A percentile compares a stretch with the other conserved stretches of the same genome.
These are phyloP conservation scores for Neosalanx taihuensis DNA, from an alignment of 2,797 vertebrate genomes.

Conservation along the genomic window DNA sequence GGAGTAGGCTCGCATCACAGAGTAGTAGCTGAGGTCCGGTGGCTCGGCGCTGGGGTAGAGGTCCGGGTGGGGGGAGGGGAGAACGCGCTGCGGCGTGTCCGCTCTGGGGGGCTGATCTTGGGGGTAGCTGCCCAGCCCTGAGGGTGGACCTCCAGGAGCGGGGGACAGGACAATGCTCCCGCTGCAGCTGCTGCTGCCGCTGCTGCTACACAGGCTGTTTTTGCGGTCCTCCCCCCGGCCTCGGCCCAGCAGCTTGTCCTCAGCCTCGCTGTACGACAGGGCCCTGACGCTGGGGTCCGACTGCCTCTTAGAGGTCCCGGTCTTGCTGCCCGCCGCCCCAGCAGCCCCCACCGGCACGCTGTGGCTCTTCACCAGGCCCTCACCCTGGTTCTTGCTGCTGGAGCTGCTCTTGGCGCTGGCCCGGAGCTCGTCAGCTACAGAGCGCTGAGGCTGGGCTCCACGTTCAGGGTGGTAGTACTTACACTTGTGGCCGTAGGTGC, in stretches of 20 bases:
- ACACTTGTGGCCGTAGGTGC: conserved; percentile 98
- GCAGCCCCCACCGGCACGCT: conserved; percentile 85
- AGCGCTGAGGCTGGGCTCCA: conserved; percentile 91
- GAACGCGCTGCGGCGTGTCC: conserved; percentile 72
- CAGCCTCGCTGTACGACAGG: conserved; percentile 88
- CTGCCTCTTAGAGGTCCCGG: conserved; percentile 84
- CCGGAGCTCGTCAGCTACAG: conserved; percentile 94
- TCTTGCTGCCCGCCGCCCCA: conserved; percentile 76
- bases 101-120: conserved; percentile 77
- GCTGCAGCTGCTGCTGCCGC: conserved; percentile 17
- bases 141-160: conserved; percentile 74
- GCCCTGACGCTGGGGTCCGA: conserved; percentile 90
- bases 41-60: conserved; percentile 92
- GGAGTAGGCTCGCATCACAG: conserved; percentile 84
- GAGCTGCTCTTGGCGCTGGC: conserved; percentile 90
- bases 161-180: conserved; percentile 52
- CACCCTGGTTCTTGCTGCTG: conserved; percentile 77
- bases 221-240: conserved; percentile 81
- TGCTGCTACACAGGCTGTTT: conserved; percentile 39
- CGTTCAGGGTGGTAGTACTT: conserved; percentile 97
- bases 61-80: conserved; percentile 76
- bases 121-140: conserved; percentile 67
- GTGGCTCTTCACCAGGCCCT: conserved; percentile 92
- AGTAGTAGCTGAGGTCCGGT: conserved; percentile 89
- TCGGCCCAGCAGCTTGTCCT: conserved; percentile 90